Evolutionary conservation across 2,113 vertebrate species (phyloP).

Genomic region (Clarias magur): DNA sequence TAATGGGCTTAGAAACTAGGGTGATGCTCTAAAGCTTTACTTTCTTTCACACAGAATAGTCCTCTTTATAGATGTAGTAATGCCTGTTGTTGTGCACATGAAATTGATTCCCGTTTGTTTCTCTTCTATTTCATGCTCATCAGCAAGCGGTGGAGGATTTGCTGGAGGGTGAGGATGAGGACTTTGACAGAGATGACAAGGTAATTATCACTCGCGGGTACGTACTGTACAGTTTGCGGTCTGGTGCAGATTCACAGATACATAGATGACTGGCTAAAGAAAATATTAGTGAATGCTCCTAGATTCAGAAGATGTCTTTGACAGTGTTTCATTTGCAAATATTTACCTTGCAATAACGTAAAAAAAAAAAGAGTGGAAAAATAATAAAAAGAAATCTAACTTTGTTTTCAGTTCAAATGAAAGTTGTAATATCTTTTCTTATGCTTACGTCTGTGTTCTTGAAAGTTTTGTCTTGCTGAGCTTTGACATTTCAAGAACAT

Average conservation of each 20-base stretch:
- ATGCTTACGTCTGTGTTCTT: background rate
- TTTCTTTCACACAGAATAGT: slow-evolving; percentile 18
- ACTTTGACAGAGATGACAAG: slow-evolving; percentile 99
- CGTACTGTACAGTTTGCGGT: slow-evolving; percentile 48
- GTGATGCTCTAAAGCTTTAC: slow-evolving; percentile 13
- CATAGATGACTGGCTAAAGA: background rate
- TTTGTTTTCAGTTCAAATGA: background rate
- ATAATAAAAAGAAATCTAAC: background rate
- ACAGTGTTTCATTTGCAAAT: slow-evolving; percentile 7
- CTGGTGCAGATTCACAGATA: background rate
- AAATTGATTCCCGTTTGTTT: slow-evolving; percentile 42
- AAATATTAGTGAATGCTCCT: background rate
- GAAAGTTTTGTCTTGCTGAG: slow-evolving; percentile 42
- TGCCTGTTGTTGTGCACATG: slow-evolving; percentile 32
- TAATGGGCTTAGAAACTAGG: slow-evolving; percentile 31
- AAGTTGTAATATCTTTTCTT: background rate
- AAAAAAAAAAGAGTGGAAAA: too few relatives aligned
- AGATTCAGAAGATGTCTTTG: background rate
- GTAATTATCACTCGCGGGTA: slow-evolving; percentile 83
- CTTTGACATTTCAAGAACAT: slow-evolving; percentile 36
- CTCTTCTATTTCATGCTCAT: slow-evolving; percentile 44
- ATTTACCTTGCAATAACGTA: background rate
- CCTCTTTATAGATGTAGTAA: slow-evolving; percentile 18
- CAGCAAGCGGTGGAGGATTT: slow-evolving; percentile 96
- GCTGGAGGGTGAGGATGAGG: slow-evolving; percentile 96